Conservation (phyloP, 2,888 invertebrate species). For the Clusia tigrina region DNA sequence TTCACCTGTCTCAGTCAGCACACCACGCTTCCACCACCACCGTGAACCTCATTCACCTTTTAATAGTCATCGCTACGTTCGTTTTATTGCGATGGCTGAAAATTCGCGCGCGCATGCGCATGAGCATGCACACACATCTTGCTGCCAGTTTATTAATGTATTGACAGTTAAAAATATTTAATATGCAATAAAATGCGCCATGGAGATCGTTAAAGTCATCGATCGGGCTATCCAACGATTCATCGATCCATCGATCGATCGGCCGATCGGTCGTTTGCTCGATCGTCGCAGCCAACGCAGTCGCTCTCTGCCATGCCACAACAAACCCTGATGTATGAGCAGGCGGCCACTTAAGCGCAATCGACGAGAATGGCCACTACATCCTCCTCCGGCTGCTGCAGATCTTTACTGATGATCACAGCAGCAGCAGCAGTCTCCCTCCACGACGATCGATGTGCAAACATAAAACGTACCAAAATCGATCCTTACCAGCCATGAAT, state of each 20-base stretch:
- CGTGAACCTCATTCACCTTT: background rate
- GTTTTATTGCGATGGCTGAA: background rate
- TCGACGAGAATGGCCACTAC: background rate
- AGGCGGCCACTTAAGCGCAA: background rate
- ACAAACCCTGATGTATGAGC: no score
- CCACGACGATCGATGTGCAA: background rate
- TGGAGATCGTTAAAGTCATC: no score
- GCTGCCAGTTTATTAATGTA: background rate
- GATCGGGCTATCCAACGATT: no score
- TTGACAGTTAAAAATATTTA: constrained; percentile 3
- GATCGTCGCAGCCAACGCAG: background rate
- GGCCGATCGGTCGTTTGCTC: background rate
- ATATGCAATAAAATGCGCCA: constrained; percentile 4
- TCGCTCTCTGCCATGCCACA: background rate
- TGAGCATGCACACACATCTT: background rate
- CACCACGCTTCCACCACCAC: background rate
- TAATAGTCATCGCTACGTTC: background rate
- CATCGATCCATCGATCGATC: constrained; percentile 1
- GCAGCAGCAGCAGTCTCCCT: background rate
- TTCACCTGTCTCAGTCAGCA: constrained; percentile 6
- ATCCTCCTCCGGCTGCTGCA: background rate
- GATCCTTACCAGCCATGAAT: background rate
- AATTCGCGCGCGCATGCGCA: constrained; percentile 2
- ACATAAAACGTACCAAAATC: background rate
- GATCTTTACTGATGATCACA: constrained; percentile 7